Percentiles rank a stretch among this genome's conserved stretches.
Evolutionary conservation across 2,888 invertebrate genomes (phyloP).

Genomic region (Petrolisthes cinctipes): DNA sequence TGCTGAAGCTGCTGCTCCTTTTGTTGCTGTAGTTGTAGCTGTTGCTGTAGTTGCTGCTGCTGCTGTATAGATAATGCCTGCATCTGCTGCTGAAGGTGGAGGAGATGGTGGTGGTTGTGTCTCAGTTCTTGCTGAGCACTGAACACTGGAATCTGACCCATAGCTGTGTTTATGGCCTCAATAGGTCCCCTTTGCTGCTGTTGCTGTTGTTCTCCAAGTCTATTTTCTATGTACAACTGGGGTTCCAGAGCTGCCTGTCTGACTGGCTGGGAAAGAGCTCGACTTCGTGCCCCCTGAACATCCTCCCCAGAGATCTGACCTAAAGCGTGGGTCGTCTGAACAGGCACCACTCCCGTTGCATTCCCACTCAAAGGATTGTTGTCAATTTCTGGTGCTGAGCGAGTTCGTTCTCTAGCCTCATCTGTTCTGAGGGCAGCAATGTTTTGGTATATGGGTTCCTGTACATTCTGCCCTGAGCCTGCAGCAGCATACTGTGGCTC

Average conservation of each 20-base stretch:
- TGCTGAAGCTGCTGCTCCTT: slow-evolving; percentile 56
- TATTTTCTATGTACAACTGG: slow-evolving; percentile 50
- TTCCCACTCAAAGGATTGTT: slow-evolving; percentile 29
- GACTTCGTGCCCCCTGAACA: slow-evolving; percentile 31
- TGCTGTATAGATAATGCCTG: slow-evolving; percentile 46
- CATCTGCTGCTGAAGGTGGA: slow-evolving; percentile 50
- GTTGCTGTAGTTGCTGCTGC: slow-evolving; percentile 40
- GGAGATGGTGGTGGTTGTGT: slow-evolving; percentile 53
- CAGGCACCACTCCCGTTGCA: slow-evolving; percentile 1
- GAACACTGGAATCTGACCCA: slow-evolving; percentile 57
- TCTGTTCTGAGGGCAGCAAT: slow-evolving; percentile 73
- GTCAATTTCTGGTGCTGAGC: slow-evolving; percentile 60
- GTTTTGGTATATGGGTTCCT: slow-evolving; percentile 85
- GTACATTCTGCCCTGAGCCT: slow-evolving; percentile 29
- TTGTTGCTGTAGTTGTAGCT: slow-evolving; percentile 65
- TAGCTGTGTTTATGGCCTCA: slow-evolving; percentile 53
- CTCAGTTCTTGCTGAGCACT: slow-evolving; percentile 54
- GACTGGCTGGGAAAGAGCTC: slow-evolving; percentile 54
- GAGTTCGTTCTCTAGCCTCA: slow-evolving; percentile 54
- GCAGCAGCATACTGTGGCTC: slow-evolving; percentile 35
- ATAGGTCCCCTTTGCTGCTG: slow-evolving; percentile 47
- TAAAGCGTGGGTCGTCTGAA: slow-evolving; percentile 28
- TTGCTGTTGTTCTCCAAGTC: slow-evolving; percentile 53
- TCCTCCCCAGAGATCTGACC: slow-evolving; percentile 42
- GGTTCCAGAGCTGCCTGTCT: slow-evolving; percentile 49